phyloP scores from a whole-genome alignment of 2,888 invertebrate genomes.

The Trypoxylon attenuatum region DNA sequence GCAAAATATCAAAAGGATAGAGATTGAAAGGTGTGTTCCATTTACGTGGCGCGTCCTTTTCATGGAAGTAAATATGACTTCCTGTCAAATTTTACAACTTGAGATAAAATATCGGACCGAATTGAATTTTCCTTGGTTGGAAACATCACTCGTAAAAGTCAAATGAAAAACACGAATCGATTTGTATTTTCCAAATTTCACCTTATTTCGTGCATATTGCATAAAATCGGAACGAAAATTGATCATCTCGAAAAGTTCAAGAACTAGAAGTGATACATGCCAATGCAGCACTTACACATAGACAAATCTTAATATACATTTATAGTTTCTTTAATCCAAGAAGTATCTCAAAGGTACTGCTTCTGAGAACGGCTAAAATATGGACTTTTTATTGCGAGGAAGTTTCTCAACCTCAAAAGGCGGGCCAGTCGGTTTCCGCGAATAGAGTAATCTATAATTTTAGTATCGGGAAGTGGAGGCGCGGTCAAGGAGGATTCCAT shows the following conservation, averaged over 20 bases:
- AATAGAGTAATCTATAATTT: constrained; percentile 39
- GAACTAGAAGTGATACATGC: not conserved
- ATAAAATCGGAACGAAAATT: constrained; percentile 6
- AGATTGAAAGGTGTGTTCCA: constrained; percentile 44
- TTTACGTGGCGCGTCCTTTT: constrained; percentile 26
- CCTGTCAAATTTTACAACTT: constrained; percentile 15
- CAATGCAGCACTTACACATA: constrained; percentile 5
- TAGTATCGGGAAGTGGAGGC: constrained; percentile 13
- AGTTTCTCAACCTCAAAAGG: constrained; percentile 36
- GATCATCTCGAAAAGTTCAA: constrained; percentile 15
- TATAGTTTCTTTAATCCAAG: constrained; percentile 27
- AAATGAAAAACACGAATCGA: no score
- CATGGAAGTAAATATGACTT: constrained; percentile 21
- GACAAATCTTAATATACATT: constrained; percentile 31
- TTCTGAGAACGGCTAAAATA: no score
- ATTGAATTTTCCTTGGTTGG: no score
- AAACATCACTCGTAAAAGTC: no score
- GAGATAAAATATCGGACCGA: no score
- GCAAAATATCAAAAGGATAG: constrained; percentile 32
- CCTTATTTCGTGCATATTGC: no score
- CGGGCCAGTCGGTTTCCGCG: constrained; percentile 10
- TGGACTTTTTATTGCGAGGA: constrained; percentile 44
- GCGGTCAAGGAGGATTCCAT: not conserved
- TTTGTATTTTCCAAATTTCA: no score
- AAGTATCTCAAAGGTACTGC: constrained; percentile 18